Evolutionary conservation across 2,888 invertebrate genomes (phyloP), one percentile per base, ranked within the genome.

Genomic region (Malthinus seriepunctatus): DNA sequence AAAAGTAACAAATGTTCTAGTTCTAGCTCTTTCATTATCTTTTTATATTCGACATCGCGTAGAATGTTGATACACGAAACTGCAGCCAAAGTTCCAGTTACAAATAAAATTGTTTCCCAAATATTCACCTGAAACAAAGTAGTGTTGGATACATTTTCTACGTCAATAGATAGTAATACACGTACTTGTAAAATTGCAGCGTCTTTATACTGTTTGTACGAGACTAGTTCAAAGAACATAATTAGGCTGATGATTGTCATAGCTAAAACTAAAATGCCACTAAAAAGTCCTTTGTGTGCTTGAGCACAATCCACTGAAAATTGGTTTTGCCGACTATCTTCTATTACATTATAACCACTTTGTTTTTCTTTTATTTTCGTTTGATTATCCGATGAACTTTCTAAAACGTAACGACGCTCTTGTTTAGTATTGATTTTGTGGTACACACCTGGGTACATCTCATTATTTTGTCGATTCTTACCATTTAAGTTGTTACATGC

Each of bases 231-330:
- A 76, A 93, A 93, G 80, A 93, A 94, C 83, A 93, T 88, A 51
- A 95, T 92, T 61, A 94, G 84, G 32, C 89, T 88, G 71, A 93
- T 90, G 51, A 92, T 90, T 35, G 89, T 88, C 3, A 87, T 83
- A 1, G 88, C 88, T 3, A 90, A 81, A 9, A 88, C 82, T 8
- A 87, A 80, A 46, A 90, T 84, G 3, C 93, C 87, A 32, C 83
- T 82, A 71, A 87, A 88, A 73, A 95, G 84, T 64, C 94, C 84
- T 76, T 89, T 87, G 74, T 92, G 91, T 1, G 93, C 91, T 67
- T 89, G 88, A 3, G 90, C 89, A 77, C 93, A 94, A 79, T 94
- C 94, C 49, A 93, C 86, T 0, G 89, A 88, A 76, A 89, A 89
- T 68, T 88, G 87, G 70, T 79, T 87, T 83, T 12, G 85, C 79